Conservation (phyloP, 2,113 vertebrate genomes). For the Oryzias melastigma region DNA sequence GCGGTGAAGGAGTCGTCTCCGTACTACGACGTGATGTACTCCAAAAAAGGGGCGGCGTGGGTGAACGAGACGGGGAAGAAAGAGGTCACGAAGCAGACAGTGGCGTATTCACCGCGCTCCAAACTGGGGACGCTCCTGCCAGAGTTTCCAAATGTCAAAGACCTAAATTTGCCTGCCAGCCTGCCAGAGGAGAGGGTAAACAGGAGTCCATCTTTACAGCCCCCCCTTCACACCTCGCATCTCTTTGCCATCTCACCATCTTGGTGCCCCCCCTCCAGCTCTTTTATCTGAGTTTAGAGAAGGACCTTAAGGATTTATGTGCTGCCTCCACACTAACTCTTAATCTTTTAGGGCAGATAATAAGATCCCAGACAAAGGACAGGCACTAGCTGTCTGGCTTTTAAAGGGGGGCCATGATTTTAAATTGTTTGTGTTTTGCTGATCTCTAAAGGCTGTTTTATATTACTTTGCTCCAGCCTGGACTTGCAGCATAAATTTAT, state of each 20-base stretch:
- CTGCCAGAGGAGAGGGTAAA: constrained; percentile 99
- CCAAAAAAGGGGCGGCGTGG: constrained; percentile 98
- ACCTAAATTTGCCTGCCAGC: constrained; percentile 96
- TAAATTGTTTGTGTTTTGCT: constrained; percentile 78
- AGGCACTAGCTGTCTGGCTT: constrained; percentile 74
- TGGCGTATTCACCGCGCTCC: constrained; percentile 99
- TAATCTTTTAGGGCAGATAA: constrained; percentile 81
- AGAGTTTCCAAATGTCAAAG: constrained; percentile 99
- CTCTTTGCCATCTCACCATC: constrained; percentile 53
- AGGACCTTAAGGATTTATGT: constrained; percentile 79
- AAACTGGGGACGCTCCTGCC: constrained; percentile 97
- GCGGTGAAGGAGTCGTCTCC: constrained; percentile 97
- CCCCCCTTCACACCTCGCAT: constrained; percentile 14
- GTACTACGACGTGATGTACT: constrained; percentile 99
- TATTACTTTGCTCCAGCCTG: constrained; percentile 48
- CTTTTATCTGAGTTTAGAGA: constrained; percentile 77
- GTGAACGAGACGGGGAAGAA: constrained; percentile 99
- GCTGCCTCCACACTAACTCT: constrained; percentile 78
- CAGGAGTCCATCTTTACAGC: constrained; percentile 59
- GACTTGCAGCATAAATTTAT: constrained; percentile 68
- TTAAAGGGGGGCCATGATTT: constrained; percentile 76
- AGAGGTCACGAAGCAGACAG: constrained; percentile 98
- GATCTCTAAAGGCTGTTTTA: constrained; percentile 77
- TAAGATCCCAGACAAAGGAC: constrained; percentile 81
- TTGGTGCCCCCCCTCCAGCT: constrained; percentile 65